A percentile compares a stretch with the other conserved stretches of the same genome.
Evolutionary conservation across 1,140 invertebrate genomes (phyloP).

Genomic region (Batillaria attramentaria): DNA sequence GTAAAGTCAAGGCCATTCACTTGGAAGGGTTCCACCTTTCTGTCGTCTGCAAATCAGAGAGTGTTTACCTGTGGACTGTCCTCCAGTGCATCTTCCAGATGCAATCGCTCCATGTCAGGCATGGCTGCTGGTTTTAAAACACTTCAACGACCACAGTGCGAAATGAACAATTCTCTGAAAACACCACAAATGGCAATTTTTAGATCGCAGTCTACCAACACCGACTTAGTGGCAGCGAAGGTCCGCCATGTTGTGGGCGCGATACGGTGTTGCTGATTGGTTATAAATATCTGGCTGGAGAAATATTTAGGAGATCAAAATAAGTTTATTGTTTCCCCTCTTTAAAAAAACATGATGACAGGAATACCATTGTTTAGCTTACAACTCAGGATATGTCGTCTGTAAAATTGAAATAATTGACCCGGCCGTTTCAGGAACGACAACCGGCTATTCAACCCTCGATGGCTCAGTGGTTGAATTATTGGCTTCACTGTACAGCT

Average conservation of each 20-base stretch:
- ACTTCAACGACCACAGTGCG: background rate
- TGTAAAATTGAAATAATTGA: too few species aligned
- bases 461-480: too few species aligned
- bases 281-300: too few species aligned
- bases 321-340: too few species aligned
- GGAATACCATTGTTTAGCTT: too few species aligned
- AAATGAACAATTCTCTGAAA: background rate
- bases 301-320: background rate
- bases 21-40: background rate
- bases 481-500: too few species aligned
- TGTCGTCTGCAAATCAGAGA: conserved; percentile 29
- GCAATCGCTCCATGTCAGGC: conserved; percentile 72
- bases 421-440: too few species aligned
- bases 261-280: too few species aligned
- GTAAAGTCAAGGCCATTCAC: background rate
- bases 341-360: too few species aligned
- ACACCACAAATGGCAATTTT: background rate
- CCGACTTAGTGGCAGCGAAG: background rate
- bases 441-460: too few species aligned
- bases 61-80: conserved; percentile 72
- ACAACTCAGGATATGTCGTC: too few species aligned
- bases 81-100: conserved; percentile 74
- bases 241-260: conserved; percentile 20
- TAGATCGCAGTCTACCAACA: background rate
- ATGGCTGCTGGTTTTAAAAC: conserved; percentile 43